Conservation (phyloP, 2,113 vertebrate species). For the Urocynchramus pylzowi region DNA sequence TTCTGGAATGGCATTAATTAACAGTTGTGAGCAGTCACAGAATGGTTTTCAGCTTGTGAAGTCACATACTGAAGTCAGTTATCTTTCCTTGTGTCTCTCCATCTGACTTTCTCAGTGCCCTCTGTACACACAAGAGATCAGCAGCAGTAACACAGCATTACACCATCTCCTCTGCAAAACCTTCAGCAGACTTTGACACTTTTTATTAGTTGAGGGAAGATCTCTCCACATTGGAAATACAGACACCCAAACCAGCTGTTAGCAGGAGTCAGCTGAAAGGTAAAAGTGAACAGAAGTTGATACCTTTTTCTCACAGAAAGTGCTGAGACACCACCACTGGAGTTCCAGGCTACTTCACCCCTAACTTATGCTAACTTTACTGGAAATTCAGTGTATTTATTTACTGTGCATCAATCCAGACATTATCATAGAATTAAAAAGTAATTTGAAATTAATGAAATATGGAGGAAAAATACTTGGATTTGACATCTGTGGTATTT, state of each 20-base stretch:
- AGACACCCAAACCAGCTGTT: background rate
- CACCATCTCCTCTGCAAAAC: background rate
- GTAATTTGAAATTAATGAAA: background rate
- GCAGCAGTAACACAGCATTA: background rate
- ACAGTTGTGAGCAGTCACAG: background rate
- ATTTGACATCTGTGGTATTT: background rate
- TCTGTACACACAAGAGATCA: background rate
- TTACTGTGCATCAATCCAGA: background rate
- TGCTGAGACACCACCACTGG: background rate
- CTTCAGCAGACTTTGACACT: background rate
- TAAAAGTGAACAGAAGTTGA: background rate
- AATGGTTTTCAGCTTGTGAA: background rate
- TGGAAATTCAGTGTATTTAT: background rate
- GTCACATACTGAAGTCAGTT: too few species aligned
- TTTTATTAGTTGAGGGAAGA: background rate
- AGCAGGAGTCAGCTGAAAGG: background rate
- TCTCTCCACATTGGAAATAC: background rate
- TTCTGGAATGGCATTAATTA: background rate
- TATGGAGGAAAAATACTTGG: background rate
- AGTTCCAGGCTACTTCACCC: background rate
- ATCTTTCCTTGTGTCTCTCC: background rate
- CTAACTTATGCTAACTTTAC: background rate
- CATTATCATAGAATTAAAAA: background rate
- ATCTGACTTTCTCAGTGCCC: rapidly evolving
- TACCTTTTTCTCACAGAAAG: background rate